Evolutionary conservation across 2,113 vertebrate species (phyloP).

Genomic region (Bucco capensis): DNA sequence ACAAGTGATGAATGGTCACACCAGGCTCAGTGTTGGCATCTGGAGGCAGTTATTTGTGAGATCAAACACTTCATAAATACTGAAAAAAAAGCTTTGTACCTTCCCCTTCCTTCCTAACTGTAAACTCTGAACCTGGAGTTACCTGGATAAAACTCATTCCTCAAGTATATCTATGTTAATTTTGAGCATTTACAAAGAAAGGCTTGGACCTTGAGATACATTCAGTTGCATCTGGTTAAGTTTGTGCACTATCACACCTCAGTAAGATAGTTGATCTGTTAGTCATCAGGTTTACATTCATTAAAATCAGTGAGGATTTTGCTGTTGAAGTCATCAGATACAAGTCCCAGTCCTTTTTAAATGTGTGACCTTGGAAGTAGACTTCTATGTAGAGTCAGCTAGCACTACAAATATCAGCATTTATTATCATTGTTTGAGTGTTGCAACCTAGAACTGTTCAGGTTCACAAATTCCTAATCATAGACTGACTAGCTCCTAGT

Average conservation of each 20-base stretch:
- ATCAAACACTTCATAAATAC: background rate
- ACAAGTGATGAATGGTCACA: background rate
- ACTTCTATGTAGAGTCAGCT: background rate
- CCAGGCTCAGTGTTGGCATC: background rate
- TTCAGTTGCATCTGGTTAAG: background rate
- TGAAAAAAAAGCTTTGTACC: background rate
- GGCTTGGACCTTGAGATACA: background rate
- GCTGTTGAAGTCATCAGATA: background rate
- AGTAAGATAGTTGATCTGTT: background rate
- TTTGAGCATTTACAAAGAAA: background rate
- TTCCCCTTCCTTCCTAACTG: background rate
- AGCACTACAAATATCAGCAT: background rate
- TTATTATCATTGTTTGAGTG: background rate
- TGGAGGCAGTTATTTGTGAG: background rate
- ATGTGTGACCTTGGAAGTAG: background rate
- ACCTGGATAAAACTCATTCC: background rate
- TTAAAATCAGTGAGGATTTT: background rate
- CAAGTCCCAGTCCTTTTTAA: background rate
- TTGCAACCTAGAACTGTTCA: background rate
- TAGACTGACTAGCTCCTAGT: background rate
- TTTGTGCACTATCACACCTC: no score
- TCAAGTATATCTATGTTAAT: background rate
- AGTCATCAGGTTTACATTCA: background rate
- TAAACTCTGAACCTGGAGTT: background rate
- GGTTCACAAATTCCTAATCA: fast-evolving